phyloP scores from a whole-genome alignment of 2,113 vertebrate genomes.

The Cariama cristata region DNA sequence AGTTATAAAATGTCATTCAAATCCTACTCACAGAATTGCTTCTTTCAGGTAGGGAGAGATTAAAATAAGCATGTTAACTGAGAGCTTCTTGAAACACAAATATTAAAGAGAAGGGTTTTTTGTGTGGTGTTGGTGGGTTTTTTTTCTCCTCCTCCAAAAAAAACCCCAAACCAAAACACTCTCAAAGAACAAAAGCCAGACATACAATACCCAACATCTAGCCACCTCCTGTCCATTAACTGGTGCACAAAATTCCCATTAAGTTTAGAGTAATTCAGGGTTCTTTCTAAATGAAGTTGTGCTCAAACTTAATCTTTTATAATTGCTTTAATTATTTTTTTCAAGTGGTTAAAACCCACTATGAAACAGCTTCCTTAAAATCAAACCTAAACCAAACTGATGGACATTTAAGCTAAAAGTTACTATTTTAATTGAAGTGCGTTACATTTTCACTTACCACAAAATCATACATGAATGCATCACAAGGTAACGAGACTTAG shows the following conservation, averaged over 20 bases:
- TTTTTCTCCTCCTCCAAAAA: background rate
- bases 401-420: background rate
- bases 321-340: background rate
- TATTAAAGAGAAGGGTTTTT: background rate
- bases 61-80: background rate
- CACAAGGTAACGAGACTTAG: background rate
- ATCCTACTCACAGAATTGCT: background rate
- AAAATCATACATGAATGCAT: background rate
- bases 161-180: background rate
- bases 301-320: background rate
- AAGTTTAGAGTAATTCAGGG: background rate
- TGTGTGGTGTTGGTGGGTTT: background rate
- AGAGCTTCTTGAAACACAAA: background rate
- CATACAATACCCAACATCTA: background rate
- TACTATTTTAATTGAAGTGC: background rate
- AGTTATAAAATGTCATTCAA: background rate
- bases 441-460: background rate
- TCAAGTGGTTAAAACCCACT: background rate
- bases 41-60: background rate
- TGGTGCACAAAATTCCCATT: background rate
- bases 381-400: background rate
- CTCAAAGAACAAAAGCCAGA: background rate
- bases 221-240: background rate
- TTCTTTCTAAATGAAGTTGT: background rate
- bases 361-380: background rate